Evolutionary conservation across 2,888 invertebrate genomes (phyloP), one percentile per base, ranked within the genome.

Genomic region (Cenopis cana): DNA sequence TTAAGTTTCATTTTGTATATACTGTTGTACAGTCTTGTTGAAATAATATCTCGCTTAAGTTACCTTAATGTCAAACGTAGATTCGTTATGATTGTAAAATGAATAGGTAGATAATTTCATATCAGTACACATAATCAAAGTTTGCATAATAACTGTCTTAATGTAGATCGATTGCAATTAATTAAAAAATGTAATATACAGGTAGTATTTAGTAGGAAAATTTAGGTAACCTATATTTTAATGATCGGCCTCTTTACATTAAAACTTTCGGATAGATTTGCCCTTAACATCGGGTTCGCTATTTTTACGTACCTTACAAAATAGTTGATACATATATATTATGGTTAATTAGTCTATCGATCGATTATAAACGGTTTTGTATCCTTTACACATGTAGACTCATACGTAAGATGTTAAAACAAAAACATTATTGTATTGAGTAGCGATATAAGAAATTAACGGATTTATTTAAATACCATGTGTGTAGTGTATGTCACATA

Each of bases 211-310:
- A 60, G 46, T 6, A 69, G 74, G 24, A 49, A 56, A 24, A 12
- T 66, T 57, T 70, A 73, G 72, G 57, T 69, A 73, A 50, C 64
- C 62, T 54, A 80, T 81, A 82, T 79, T 79, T 81, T 78, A 46
- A 52, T 29, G 38, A 84, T 84, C 79, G 85, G 85, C 86, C 89
- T 88, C 83, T 82, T 78, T 77, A 80, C 75, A 77, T 70, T 80
- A 82, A 36, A 89, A 90, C 90, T 89, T 90, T 90, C 89, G 85
- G 88, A 91, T 91, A 90, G 90, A 87, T 84, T 87, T 74, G 82
- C 81, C 79, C 75, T 81, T 76, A 81, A 77, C 80, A 81, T 79
- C 77, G 76, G 81, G 79, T 73, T 78, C 74, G 78, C 78, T 81
- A 76, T 79, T 77, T 77, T 76, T 74, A 74, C 70, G 69, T 75